phyloP scores from a whole-genome alignment of 2,797 vertebrate species.

The Bovichtus variegatus region DNA sequence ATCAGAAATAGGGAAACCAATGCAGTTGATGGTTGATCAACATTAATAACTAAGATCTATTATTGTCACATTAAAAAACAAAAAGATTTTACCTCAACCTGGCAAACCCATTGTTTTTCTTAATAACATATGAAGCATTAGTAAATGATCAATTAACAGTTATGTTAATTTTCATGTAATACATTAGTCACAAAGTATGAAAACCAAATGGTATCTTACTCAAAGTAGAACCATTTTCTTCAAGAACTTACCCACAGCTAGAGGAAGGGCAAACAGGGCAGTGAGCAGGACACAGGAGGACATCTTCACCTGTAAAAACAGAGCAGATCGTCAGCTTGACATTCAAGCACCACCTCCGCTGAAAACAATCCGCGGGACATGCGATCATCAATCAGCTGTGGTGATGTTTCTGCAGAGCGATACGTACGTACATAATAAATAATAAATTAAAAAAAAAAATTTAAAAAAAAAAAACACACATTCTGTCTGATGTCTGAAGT shows the following conservation, averaged over 20 bases:
- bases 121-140: not conserved
- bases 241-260: constrained; percentile 64
- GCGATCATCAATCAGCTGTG: constrained; percentile 29
- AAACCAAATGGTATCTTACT: not conserved
- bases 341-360: constrained; percentile 40
- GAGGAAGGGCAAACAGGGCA: constrained; percentile 48
- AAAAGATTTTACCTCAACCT: not conserved
- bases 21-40: not conserved
- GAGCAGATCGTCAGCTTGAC: constrained; percentile 24
- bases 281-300: constrained; percentile 48
- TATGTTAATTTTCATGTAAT: no score
- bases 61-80: not conserved
- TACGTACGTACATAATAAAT: not conserved
- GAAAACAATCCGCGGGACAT: constrained; percentile 21
- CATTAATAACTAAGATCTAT: not conserved
- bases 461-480: not conserved
- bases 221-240: not conserved
- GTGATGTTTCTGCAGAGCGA: not conserved
- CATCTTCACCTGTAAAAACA: constrained; percentile 67
- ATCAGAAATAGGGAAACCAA: not conserved
- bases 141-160: not conserved
- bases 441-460: no score
- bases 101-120: not conserved
- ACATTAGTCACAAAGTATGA: not conserved
- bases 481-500: constrained; percentile 11